These are phyloP conservation scores for Gymnothorax reevesii DNA, from an alignment of 2,797 vertebrate species.

Conservation along the genomic window DNA sequence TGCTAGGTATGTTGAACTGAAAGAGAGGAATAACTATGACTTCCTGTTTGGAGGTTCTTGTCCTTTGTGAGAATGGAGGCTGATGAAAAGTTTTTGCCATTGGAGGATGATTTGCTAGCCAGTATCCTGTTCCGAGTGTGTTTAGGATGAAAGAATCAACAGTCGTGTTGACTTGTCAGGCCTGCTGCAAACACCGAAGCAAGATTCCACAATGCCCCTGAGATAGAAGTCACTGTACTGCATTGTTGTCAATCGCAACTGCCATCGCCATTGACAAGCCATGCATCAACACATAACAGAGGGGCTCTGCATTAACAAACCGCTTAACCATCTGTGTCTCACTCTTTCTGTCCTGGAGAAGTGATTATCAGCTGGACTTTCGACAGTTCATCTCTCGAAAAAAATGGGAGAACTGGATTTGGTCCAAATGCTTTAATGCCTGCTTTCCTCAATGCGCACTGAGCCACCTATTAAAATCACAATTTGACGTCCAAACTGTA, in stretches of 20 bases:
- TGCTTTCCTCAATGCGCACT: neutral
- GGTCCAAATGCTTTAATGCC: neutral
- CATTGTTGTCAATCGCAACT: neutral
- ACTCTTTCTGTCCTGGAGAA: conserved; percentile 9
- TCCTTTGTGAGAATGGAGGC: neutral
- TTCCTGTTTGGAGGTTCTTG: neutral
- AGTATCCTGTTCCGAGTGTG: neutral
- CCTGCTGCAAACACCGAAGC: neutral
- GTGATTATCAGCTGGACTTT: conserved; percentile 4
- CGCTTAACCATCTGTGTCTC: conserved; percentile 12
- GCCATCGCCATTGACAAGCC: neutral
- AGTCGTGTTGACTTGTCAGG: neutral
- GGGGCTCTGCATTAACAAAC: neutral
- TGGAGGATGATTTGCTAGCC: neutral
- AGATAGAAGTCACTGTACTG: neutral
- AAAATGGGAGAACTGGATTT: neutral
- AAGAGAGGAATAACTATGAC: neutral
- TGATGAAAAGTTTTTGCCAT: neutral
- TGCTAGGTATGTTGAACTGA: neutral
- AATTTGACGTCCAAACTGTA: neutral
- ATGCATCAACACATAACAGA: neutral
- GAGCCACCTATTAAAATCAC: neutral
- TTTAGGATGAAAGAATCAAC: neutral
- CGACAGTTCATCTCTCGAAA: neutral
- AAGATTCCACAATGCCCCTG: neutral